phyloP scores from a whole-genome alignment of 2,797 vertebrate genomes.

The Nyctibius grandis region DNA sequence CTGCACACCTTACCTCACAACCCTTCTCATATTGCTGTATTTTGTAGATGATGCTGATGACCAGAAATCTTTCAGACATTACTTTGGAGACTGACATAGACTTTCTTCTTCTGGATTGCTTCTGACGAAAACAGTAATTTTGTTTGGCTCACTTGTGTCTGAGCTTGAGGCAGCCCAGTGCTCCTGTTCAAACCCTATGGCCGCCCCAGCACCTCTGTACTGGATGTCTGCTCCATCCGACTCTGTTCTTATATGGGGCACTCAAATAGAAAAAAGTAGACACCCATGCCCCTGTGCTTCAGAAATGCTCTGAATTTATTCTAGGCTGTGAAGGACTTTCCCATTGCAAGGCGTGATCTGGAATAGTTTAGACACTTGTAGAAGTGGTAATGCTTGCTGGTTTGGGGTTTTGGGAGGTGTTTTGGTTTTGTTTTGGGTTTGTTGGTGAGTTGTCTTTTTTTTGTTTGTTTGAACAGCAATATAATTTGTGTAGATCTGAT shows the following conservation, averaged over 20 bases:
- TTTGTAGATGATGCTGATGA: not conserved
- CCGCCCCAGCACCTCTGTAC: not conserved
- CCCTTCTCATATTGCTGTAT: not conserved
- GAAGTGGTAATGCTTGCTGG: not conserved
- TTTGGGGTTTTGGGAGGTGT: not conserved
- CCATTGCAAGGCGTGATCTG: not conserved
- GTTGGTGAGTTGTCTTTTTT: too few species aligned
- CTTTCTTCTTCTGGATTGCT: not conserved
- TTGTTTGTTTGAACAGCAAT: not conserved
- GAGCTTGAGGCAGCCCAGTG: not conserved
- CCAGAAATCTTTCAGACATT: not conserved
- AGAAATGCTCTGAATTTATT: not conserved
- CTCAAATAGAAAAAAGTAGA: fast-evolving
- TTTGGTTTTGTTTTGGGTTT: not conserved
- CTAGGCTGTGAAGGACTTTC: not conserved
- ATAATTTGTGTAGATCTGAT: not conserved
- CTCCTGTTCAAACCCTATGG: not conserved
- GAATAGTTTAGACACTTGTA: not conserved
- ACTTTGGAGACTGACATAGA: not conserved
- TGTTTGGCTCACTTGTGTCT: not conserved
- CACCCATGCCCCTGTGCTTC: not conserved
- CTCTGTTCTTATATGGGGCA: not conserved
- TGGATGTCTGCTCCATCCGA: not conserved
- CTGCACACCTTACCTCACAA: not conserved
- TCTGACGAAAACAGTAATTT: not conserved